phyloP scores from a whole-genome alignment of 2,797 vertebrate species.

The Diglossa cyanea region DNA sequence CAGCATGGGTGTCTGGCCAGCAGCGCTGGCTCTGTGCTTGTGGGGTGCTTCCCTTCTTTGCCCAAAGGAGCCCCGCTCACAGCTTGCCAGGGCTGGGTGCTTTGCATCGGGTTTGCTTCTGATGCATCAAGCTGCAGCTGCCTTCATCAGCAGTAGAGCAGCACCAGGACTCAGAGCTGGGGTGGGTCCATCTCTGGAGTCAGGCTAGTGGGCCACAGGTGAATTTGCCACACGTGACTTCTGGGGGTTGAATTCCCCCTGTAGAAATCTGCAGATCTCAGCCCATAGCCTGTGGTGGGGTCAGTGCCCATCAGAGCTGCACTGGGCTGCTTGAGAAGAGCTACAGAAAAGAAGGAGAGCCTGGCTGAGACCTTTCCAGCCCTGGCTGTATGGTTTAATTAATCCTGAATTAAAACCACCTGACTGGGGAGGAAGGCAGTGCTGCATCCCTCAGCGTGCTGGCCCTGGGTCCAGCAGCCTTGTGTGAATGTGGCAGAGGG shows the following conservation, averaged over 20 bases:
- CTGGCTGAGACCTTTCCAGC: background rate
- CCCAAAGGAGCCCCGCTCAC: background rate
- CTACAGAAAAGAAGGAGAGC: background rate
- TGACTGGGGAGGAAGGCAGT: background rate
- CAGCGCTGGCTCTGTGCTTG: fast-evolving
- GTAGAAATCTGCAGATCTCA: background rate
- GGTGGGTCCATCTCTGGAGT: background rate
- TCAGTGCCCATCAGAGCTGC: background rate
- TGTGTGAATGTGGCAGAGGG: background rate
- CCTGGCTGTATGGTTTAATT: background rate
- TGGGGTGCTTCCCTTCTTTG: background rate
- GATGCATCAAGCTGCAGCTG: background rate
- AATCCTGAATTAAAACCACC: background rate
- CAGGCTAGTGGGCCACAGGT: background rate
- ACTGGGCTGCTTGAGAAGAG: background rate
- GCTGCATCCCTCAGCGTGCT: fast-evolving
- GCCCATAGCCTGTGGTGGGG: background rate
- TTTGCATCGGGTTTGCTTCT: background rate
- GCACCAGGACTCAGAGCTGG: background rate
- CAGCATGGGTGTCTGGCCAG: background rate
- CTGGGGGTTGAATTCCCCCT: background rate
- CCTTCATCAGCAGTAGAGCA: background rate
- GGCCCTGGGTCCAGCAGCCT: background rate
- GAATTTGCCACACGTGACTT: background rate
- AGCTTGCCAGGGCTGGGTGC: background rate